A percentile compares a stretch with the other conserved stretches of the same genome.
These are phyloP conservation scores for Euura saliciscinereae DNA, from an alignment of 1,140 invertebrate species.

Conservation along the genomic window DNA sequence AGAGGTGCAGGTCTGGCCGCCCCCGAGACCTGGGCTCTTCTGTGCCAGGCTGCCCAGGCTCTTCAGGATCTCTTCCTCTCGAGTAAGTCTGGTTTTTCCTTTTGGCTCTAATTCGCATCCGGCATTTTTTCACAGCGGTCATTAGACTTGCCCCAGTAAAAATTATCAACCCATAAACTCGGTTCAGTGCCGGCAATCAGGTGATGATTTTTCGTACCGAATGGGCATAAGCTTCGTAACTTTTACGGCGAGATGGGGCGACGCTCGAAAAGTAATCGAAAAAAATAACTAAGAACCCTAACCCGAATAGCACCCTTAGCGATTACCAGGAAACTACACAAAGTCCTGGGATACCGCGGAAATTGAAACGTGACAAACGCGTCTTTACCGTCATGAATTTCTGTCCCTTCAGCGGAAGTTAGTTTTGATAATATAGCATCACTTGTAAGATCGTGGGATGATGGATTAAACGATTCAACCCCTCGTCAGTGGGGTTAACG, in stretches of 20 bases:
- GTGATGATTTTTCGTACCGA: neutral
- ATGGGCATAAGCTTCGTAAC: neutral
- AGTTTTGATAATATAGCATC: too few relatives aligned
- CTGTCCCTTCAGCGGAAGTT: too few relatives aligned
- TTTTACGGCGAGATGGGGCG: neutral
- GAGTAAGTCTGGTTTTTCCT: conserved; percentile 53
- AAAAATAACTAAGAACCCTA: neutral
- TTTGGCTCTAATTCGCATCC: neutral
- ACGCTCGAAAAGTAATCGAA: neutral
- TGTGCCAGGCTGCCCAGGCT: conserved; percentile 68
- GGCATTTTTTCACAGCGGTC: neutral
- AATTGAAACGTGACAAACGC: too few relatives aligned
- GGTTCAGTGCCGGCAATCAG: neutral
- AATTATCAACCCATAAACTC: neutral
- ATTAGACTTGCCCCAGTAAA: neutral
- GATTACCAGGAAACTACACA: too few relatives aligned
- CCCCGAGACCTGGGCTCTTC: conserved; percentile 65
- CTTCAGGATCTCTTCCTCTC: conserved; percentile 68
- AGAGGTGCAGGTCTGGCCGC: conserved; percentile 62
- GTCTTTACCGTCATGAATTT: too few relatives aligned
- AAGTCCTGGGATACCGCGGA: too few relatives aligned
- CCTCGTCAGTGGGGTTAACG: neutral
- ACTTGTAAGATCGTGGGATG: neutral
- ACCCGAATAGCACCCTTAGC: neutral
- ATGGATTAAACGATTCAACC: neutral